Conservation (phyloP, 2,888 invertebrate genomes). For the Cephus rjabovi region DNA sequence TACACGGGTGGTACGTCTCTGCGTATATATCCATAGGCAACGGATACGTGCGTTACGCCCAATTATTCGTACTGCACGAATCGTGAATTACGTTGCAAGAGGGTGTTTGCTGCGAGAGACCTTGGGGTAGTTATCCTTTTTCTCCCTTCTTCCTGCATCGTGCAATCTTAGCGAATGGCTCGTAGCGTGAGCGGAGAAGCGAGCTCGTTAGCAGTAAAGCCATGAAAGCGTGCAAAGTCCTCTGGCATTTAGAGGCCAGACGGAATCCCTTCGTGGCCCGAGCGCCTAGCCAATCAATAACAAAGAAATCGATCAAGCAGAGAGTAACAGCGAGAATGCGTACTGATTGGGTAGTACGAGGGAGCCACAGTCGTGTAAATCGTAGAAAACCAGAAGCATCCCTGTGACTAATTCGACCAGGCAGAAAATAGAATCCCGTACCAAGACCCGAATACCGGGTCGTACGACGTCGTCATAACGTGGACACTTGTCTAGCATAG, state of each 20-base stretch:
- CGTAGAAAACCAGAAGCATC: neutral
- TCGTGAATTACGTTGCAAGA: neutral
- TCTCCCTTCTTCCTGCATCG: neutral
- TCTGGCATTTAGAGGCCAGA: neutral
- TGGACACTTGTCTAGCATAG: neutral
- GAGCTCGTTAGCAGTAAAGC: neutral
- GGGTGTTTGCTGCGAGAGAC: neutral
- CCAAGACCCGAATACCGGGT: neutral
- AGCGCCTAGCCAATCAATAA: neutral
- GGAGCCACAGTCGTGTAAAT: neutral
- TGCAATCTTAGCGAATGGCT: neutral
- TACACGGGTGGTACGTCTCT: too few relatives aligned
- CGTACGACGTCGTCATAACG: neutral
- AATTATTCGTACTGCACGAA: neutral
- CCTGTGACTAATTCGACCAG: neutral
- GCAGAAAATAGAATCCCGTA: neutral
- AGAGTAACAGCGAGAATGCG: neutral
- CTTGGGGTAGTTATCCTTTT: neutral
- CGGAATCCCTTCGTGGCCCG: neutral
- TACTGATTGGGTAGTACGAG: neutral
- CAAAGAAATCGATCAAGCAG: neutral
- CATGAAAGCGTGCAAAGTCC: neutral
- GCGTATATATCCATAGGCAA: neutral
- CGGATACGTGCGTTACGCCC: neutral
- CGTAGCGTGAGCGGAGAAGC: neutral